Evolutionary conservation across 1,140 invertebrate species (phyloP).

Genomic region (Drosophila nasuta): DNA sequence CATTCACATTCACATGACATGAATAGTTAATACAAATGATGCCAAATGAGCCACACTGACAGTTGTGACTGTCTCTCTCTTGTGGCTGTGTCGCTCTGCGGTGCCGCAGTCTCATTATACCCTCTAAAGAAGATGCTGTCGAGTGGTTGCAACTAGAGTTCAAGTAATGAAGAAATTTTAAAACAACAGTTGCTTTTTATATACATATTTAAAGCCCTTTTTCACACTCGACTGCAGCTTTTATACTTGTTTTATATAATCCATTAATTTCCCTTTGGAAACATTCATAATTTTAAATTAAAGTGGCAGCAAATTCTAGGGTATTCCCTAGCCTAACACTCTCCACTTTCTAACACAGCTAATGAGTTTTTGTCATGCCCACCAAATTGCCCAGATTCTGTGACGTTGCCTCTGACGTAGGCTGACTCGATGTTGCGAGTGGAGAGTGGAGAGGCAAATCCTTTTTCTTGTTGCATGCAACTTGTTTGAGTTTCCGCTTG

Average conservation of each 20-base stretch:
- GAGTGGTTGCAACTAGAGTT: neutral
- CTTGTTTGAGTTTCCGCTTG: conserved; percentile 34
- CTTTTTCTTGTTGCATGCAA: conserved; percentile 26
- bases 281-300: too few species aligned
- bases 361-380: conserved; percentile 75
- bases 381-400: conserved; percentile 23
- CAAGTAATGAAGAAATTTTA: neutral
- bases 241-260: too few species aligned
- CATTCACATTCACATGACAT: conserved; percentile 41
- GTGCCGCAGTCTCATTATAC: neutral
- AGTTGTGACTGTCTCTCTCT: conserved; percentile 18
- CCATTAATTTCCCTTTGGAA: too few species aligned
- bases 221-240: too few species aligned
- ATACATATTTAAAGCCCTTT: too few species aligned
- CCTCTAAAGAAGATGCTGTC: neutral
- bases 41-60: conserved; percentile 32
- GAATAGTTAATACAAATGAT: conserved; percentile 75
- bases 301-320: neutral
- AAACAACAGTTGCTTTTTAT: too few species aligned
- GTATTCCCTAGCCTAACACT: neutral
- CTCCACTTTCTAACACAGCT: conserved; percentile 59
- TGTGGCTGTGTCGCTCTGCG: conserved; percentile 13
- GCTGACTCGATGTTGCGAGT: neutral
- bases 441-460: neutral
- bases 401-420: neutral